Conservation (phyloP, 2,797 vertebrate species). For the Simalia tracyae region DNA sequence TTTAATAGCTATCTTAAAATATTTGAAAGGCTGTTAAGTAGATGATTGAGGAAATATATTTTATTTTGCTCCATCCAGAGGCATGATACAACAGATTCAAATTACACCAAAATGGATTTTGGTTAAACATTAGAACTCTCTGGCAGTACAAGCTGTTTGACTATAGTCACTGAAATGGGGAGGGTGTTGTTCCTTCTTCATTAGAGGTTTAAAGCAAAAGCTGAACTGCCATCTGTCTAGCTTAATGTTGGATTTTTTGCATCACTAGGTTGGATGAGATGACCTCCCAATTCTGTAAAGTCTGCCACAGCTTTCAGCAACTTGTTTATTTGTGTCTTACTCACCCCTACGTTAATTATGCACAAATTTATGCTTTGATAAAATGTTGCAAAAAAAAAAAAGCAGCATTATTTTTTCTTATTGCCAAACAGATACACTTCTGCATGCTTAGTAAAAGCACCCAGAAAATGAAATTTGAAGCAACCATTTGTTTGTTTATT, state of each 20-base stretch:
- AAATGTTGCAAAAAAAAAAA: neutral
- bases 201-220: neutral
- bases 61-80: neutral
- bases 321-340: neutral
- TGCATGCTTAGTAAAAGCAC: neutral
- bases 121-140: neutral
- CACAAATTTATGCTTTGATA: neutral
- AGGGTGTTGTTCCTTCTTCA: neutral
- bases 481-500: neutral
- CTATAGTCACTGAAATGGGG: neutral
- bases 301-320: neutral
- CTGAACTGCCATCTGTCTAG: neutral
- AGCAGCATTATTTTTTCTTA: neutral
- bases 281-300: neutral
- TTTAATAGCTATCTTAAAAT: neutral
- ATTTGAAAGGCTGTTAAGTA: neutral
- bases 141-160: neutral
- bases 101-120: neutral
- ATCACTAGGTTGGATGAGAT: neutral
- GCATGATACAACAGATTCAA: neutral
- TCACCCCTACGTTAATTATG: neutral
- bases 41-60: neutral
- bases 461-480: neutral
- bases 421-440: neutral
- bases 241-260: neutral